Evolutionary conservation across 2,888 invertebrate genomes (phyloP), one percentile per base, ranked within the genome.

Genomic region (Microctonus aethiopoides): DNA sequence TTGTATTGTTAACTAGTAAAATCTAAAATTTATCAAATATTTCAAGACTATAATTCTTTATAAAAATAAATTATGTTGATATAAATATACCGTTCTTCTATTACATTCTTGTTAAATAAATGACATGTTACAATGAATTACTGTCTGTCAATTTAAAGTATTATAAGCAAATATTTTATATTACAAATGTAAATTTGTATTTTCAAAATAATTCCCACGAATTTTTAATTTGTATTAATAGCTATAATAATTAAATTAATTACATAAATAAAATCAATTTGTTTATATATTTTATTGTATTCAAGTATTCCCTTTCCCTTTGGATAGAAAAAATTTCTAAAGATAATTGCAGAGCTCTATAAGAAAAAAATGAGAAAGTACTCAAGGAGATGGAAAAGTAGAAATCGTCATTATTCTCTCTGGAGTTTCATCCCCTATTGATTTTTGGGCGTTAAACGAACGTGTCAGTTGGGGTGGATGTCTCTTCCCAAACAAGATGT

Each of bases 401-500:
- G 68, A 41, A 52, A 26, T 5, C 68, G 41, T n/a, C 41, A 29
- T 57, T 63, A 64, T n/a, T 51, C 63, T 32, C 68, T 24, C 29
- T n/a, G 20, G 13, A 41, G 32, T 59, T 39, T n/a, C 70, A 70
- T 39, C 66, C 66, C 65, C 62, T 70, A 70, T 70, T 70, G 70
- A 70, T 70, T 70, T 70, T 54, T 29, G 61, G 70, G 54, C 54
- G 62, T 34, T 16, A 32, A 34, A 52, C 39, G 29, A 67, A 62
- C 26, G 67, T 70, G 70, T 66, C 70, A 70, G 62, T 70, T 72
- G 64, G 75, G 67, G 72, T 73, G 73, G 73, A 70, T 69, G 68
- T 68, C 68, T 52, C 34, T 67, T 72, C 67, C 71, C 72, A 7
- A 46, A 61, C 75, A 83, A 79, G 79, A 86, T 86, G 86, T 80